Evolutionary conservation across 53 echinoderm and acorn worm species (phyloP).

Genomic region (Paracentrotus lividus): DNA sequence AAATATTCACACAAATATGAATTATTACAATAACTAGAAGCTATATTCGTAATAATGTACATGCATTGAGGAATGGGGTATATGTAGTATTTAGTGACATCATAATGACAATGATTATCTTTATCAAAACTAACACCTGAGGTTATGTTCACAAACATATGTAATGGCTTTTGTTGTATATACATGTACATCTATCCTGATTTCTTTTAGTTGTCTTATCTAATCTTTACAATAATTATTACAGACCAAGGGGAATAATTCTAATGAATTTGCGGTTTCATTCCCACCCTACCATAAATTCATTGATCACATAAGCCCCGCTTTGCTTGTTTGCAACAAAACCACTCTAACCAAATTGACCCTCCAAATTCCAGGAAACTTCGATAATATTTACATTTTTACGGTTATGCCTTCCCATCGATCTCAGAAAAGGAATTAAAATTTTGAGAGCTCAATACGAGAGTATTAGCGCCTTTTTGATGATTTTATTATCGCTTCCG

Average conservation of each 20-base stretch:
- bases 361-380: conserved; percentile 28
- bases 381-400: conserved; percentile 42
- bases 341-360: conserved; percentile 38
- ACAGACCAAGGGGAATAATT: not conserved
- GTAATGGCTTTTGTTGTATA: too few relatives aligned
- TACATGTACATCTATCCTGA: too few relatives aligned
- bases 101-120: too few relatives aligned
- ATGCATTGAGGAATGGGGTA: too few relatives aligned
- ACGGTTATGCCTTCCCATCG: not conserved
- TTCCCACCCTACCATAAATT: not conserved
- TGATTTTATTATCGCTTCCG: not conserved
- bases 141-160: too few relatives aligned
- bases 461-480: not conserved
- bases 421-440: not conserved
- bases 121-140: too few relatives aligned
- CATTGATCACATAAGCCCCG: conserved; percentile 24
- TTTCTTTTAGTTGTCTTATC: too few relatives aligned
- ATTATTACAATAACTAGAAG: too few relatives aligned
- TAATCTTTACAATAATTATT: too few relatives aligned
- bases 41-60: too few relatives aligned
- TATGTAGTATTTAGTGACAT: too few relatives aligned
- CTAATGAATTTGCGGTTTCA: conserved; percentile 11
- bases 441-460: not conserved
- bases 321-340: conserved; percentile 27
- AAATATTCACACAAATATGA: too few relatives aligned